Evolutionary conservation across 2,113 vertebrate species (phyloP), one percentile per base, ranked within the genome.

Genomic region (Motacilla alba): DNA sequence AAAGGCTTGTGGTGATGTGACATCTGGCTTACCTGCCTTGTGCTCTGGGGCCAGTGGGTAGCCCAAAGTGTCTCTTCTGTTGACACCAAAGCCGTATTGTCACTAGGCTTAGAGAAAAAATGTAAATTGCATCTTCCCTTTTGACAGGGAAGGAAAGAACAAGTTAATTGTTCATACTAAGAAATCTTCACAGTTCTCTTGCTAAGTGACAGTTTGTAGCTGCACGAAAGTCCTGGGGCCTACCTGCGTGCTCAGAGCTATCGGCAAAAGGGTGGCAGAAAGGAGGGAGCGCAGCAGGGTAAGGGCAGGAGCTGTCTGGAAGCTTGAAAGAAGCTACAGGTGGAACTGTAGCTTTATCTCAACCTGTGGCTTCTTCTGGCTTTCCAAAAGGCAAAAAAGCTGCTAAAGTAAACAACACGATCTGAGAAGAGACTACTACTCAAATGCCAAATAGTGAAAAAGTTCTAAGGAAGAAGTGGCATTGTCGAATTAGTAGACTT

Each of bases 51-150:
- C 7, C 1, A 6, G 11, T 35, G 53, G 43, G 26, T 50, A 52
- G 6, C 37, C n/a, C 1, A 0, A 6, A 1, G 7, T 23, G 13
- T 59, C 27, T 83, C 19, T 66, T 52, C n/a, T 35, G 6, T 49
- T 13, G 33, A 37, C 22, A 13, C 27, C 37, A 33, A 44, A 60
- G 46, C 14, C 0, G 0, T 60, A 19, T 19, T 60, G 37, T 78
- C 55, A 16, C 28, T 46, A n/a, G 64, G 47, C 55, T 62, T 69
- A 39, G 39, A 46, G 69, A 39, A 69, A 46, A 16, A 39, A 33
- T 6, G 33, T 12, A 19, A 60, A 28, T 12, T 46, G 8, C 12
- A 9, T 53, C 33, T 69, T 69, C 15, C 49, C 15, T 10, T 78
- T 53, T 53, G 39, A 16, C 28, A 20, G 39, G 28, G 33, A 78